Evolutionary conservation across 2,888 invertebrate species (phyloP).

Genomic region (Metallyticus violacea): DNA sequence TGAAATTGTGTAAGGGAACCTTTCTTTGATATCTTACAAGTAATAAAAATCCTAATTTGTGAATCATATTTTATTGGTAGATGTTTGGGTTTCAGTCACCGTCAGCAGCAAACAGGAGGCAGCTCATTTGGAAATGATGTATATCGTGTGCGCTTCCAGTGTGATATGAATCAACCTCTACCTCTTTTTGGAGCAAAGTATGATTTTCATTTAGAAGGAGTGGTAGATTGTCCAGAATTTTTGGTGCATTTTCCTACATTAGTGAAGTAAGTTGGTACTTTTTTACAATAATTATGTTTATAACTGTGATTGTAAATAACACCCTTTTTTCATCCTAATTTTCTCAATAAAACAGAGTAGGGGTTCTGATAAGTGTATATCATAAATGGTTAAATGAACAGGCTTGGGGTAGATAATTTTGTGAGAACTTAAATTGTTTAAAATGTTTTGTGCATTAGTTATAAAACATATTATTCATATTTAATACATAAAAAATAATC

Average conservation of each 20-base stretch:
- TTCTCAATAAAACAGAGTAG: no score
- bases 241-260: constrained; percentile 90
- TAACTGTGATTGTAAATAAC: no score
- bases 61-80: not conserved
- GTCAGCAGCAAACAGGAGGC: constrained; percentile 40
- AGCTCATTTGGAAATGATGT: constrained; percentile 75
- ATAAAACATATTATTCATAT: no score
- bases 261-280: constrained; percentile 49
- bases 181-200: constrained; percentile 95
- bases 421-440: no score
- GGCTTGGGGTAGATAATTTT: no score
- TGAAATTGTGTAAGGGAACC: constrained; percentile 70
- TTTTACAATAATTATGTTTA: no score
- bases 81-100: constrained; percentile 3
- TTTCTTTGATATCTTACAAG: not conserved
- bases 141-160: constrained; percentile 69
- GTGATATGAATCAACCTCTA: constrained; percentile 58
- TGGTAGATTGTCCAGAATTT: constrained; percentile 98
- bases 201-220: constrained; percentile 92
- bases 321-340: no score
- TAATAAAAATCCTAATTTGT: not conserved
- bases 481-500: no score
- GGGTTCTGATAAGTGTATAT: no score
- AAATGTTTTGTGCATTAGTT: no score
- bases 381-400: no score